Evolutionary conservation across 1,140 invertebrate species (phyloP).

Genomic region (Zaprionus ornatus): DNA sequence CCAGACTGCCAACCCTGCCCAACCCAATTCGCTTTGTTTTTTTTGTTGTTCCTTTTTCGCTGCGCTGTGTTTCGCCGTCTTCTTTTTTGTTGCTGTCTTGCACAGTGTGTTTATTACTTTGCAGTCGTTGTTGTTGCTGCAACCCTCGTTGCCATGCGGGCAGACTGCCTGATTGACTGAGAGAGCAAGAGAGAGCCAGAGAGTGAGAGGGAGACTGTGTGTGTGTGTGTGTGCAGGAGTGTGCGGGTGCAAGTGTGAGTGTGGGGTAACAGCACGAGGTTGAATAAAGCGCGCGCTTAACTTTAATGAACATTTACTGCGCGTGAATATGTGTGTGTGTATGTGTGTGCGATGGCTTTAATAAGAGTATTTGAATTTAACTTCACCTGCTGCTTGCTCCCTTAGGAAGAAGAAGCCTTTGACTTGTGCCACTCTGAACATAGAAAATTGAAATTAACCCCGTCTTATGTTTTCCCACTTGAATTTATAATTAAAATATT

Average conservation of each 20-base stretch:
- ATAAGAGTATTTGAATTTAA: slow-evolving; percentile 20
- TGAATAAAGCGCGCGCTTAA: slow-evolving; percentile 37
- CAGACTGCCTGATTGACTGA: not conserved
- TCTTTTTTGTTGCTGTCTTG: slow-evolving; percentile 34
- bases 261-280: not conserved
- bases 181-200: not conserved
- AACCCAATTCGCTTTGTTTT: slow-evolving; percentile 17
- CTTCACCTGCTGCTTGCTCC: not conserved
- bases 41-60: slow-evolving; percentile 15
- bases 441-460: not conserved
- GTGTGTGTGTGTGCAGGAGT: not conserved
- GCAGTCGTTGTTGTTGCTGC: slow-evolving; percentile 33
- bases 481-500: too few relatives aligned
- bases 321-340: not conserved
- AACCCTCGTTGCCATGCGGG: slow-evolving; percentile 62
- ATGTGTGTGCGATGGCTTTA: slow-evolving; percentile 17
- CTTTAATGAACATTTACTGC: slow-evolving; percentile 56
- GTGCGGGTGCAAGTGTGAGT: not conserved
- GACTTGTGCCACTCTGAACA: not conserved
- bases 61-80: not conserved
- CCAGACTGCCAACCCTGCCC: not conserved
- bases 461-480: not conserved
- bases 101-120: slow-evolving; percentile 61
- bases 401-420: not conserved
- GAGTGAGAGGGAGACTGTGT: not conserved